Base-by-base conservation (phyloP, 2,797 vertebrate genomes). In the Liparis tanakae region DNA sequence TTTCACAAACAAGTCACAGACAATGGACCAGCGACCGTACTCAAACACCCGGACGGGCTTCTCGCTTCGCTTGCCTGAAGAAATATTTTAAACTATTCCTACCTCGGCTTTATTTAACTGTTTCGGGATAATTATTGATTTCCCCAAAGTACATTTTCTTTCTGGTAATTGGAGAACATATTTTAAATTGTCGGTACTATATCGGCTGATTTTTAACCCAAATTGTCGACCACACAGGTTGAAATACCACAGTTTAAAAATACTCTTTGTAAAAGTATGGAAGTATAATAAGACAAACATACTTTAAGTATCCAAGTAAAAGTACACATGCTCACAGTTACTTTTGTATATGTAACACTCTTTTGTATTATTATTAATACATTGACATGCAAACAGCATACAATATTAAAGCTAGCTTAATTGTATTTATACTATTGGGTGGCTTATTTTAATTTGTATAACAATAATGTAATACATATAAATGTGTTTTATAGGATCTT, bases 191-290 rank as follows among this genome's bases (percentile, higher is more conserved):
- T 13, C 2, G 43, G 18, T 34, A 37, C 7, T 37, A 7, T 75
- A 33, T 69, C 10, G 78, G 36, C 39, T 48, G 48, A n/a, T 33
- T 74, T 70, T 53, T 41, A 74, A 85, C 36, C 17, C 10, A 53
- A 86, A 70, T 72, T 82, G 74, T 56, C 61, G 25, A 30, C 74
- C 70, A 87, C 87, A 87, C 86, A 89, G 80, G 87, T 50, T n/a
- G 48, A 20, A 50, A 20, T 20, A 50, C 46, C 46, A n/a, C 18
- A 50, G 20, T 51, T 51, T 51, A 51, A 51, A 20, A 55, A 55
- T 55, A 55, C 7, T 33, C 6, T 54, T 22, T 34, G 6, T 55
- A 5, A 30, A 30, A 55, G 25, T 55, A 33, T 55, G 14, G 0
- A 55, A 55, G 53, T 55, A 34, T 18, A 56, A 17, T 34, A 15